Evolutionary conservation across 2,888 invertebrate species (phyloP), one percentile per base, ranked within the genome.

Genomic region (Heliconius cydno): DNA sequence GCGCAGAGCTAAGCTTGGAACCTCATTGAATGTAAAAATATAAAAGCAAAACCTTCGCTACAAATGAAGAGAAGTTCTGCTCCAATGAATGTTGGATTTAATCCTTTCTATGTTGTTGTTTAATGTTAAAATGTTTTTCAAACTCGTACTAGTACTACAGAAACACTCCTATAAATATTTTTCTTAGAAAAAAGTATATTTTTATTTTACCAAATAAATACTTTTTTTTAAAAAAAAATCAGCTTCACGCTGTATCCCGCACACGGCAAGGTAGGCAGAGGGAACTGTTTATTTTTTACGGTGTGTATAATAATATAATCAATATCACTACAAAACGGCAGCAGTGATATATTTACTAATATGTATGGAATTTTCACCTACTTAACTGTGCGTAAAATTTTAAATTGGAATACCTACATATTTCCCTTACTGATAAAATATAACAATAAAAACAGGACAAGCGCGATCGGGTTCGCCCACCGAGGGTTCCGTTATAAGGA

Each of bases 41-140:
- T 46, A 78, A 73, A 63, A 78, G 66, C 52, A 63, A 76, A 72
- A 12, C 30, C 78, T 25, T 38, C 57, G 34, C 67, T 65, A 71
- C 25, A 65, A 66, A 73, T 78, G 72, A 65, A 52, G 65, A 57
- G 65, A 78, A 57, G 38, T 67, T 73, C 68, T 78, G 75, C 75
- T 73, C 66, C 78, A 73, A 57, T 78, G 73, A 78, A 72, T 67
- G 66, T 46, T 34, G 73, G 66, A 72, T 78, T 78, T 73, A 73
- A 78, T 67, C 66, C 72, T 77, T 77, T 65, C 41, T 71, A 72
- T 46, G 15, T 65, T 25, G 63, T 65, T 28, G 25, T 57, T 19
- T 30, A 57, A 57, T 57, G 52, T 72, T 57, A 12, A 57, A 70
- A 70, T 70, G 25, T 46, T 70, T 28, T 70, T 15, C 68, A 70